phyloP scores from a whole-genome alignment of 2,888 invertebrate genomes.

The Diarsia brunnea region DNA sequence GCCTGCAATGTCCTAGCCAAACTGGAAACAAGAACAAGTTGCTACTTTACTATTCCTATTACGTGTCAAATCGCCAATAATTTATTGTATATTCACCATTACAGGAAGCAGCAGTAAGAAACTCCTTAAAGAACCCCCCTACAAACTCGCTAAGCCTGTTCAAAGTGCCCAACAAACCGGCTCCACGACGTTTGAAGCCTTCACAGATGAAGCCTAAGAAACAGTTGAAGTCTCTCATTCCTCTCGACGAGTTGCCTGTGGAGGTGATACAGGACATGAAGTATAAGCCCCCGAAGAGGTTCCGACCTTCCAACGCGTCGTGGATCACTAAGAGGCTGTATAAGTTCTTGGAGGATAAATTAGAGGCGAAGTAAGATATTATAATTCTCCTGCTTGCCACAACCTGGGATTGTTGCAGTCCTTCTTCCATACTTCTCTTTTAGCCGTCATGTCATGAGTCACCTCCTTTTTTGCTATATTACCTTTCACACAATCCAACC shows the following conservation, averaged over 20 bases:
- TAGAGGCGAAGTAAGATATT: constrained; percentile 82
- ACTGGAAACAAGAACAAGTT: no score
- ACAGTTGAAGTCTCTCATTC: constrained; percentile 62
- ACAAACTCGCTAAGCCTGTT: constrained; percentile 68
- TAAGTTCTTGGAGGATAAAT: constrained; percentile 82
- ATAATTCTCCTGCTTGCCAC: not conserved
- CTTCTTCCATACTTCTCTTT: not conserved
- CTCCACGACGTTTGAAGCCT: constrained; percentile 59
- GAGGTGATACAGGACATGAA: constrained; percentile 82
- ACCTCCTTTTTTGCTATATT: not conserved
- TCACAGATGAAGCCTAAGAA: constrained; percentile 72
- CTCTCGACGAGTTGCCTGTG: constrained; percentile 72
- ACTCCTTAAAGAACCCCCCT: constrained; percentile 71
- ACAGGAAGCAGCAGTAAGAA: constrained; percentile 78
- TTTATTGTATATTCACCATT: constrained; percentile 16
- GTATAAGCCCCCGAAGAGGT: constrained; percentile 86
- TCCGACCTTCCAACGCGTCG: constrained; percentile 79
- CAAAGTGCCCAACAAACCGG: constrained; percentile 75
- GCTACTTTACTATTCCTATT: not conserved
- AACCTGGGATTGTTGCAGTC: no score
- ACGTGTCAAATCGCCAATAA: not conserved
- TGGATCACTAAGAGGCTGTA: constrained; percentile 86
- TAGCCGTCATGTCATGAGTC: not conserved
- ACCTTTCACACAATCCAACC: not conserved
- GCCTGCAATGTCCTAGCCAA: no score